Base-by-base conservation (phyloP, 2,888 invertebrate species). In the Drosophila kokeensis region DNA sequence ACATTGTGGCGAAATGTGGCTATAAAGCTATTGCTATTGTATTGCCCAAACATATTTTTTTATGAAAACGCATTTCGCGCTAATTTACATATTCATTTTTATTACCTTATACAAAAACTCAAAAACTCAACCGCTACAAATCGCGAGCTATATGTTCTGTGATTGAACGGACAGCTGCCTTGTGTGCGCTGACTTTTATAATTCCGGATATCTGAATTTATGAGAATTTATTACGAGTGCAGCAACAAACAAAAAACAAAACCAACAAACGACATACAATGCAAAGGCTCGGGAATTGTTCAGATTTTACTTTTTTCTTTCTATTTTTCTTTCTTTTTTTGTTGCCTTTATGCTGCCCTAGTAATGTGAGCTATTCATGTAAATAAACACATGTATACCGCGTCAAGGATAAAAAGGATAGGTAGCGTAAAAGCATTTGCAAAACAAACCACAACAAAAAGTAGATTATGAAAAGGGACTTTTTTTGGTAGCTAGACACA, bases 31-130 rank as follows among this genome's bases (percentile, higher is more conserved):
- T 49, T 32, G 36, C n/a, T 24, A n/a, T 60, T 36, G 45, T 36
- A 50, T 55, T 65, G 42, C 27, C 42, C 50, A 48, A 64, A 50
- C 74, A 74, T 69, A 62, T 74, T 75, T 59, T 67, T 63, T 69
- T 53, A 54, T 53, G 48, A 36, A 57, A 53, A 24, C 15, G 15
- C 58, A 55, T 62, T 71, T 40, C 11, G 55, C 53, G 60, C 62
- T 72, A 67, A 77, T 76, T 76, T 72, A 54, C 71, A 76, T 76
- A 64, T 72, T 61, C 60, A 76, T 71, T 58, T 64, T 59, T 61
- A 65, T 49, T 32, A 45, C 42, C 15, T 42, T 30, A 11, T n/a
- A 24, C 18, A 42, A n/a, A n/a, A n/a, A n/a, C 4, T 45, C 5
- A 24, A 24, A 24, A 45, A 27, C 8, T 15, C 24, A 45, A 8